Conservation (phyloP, 2,888 invertebrate species). For the Chromoteleia sp. region DNA sequence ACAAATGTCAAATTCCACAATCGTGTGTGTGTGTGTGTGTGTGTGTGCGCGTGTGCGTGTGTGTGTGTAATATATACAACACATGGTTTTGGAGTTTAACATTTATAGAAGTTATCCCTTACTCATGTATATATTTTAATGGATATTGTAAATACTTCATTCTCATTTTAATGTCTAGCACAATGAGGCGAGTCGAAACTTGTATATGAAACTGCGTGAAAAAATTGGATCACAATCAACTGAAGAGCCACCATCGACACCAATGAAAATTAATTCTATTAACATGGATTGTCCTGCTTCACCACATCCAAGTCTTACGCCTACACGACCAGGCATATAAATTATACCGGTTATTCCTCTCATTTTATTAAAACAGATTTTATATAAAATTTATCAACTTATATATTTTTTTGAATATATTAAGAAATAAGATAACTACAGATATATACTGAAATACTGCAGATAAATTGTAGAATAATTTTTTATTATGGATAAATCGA, state of each 20-base stretch:
- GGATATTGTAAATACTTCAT: conserved; percentile 15
- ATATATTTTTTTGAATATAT: no score
- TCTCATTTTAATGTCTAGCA: conserved; percentile 84
- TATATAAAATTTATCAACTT: not conserved
- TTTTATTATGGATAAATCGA: no score
- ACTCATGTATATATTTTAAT: no score
- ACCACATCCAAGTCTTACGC: conserved; percentile 93
- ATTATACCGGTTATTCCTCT: no score
- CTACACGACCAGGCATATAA: conserved; percentile 78
- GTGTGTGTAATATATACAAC: no score
- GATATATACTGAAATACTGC: no score
- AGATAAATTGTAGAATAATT: no score
- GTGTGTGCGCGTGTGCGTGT: no score
- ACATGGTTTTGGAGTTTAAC: no score
- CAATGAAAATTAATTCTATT: conserved; percentile 87
- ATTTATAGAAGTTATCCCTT: no score
- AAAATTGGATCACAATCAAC: conserved; percentile 88
- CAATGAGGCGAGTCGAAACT: conserved; percentile 92
- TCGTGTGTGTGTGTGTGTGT: no score
- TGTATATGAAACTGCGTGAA: conserved; percentile 91
- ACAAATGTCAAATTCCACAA: conserved; percentile 89
- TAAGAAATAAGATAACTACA: no score
- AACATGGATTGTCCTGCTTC: conserved; percentile 90
- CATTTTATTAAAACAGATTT: not conserved
- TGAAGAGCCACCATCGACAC: conserved; percentile 88